Evolutionary conservation across 2,797 vertebrate genomes (phyloP).

Genomic region (Chaetodon trifasciatus): DNA sequence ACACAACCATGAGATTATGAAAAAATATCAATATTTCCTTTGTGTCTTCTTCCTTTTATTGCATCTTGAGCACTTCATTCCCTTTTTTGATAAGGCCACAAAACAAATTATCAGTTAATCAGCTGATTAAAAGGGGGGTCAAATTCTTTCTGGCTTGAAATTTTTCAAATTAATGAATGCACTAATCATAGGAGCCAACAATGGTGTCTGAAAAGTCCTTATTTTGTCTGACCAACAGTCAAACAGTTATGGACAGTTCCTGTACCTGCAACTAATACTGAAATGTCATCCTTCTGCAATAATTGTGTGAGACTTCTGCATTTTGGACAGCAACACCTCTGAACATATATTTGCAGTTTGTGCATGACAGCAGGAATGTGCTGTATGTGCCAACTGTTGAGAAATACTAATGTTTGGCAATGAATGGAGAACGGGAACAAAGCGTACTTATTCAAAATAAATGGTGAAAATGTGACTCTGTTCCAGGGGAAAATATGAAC

Average conservation of each 20-base stretch:
- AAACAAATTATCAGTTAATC: background rate
- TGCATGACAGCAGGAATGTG: conserved; percentile 19
- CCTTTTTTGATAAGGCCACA: background rate
- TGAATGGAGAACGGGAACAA: conserved; percentile 1
- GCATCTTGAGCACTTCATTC: background rate
- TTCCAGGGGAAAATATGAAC: conserved; percentile 24
- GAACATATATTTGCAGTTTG: conserved; percentile 5
- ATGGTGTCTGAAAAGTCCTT: too few species aligned
- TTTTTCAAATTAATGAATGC: too few species aligned
- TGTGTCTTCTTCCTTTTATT: conserved; percentile 3
- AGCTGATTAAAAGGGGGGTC: background rate
- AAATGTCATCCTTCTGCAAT: background rate
- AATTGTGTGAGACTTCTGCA: background rate
- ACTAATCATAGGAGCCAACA: too few species aligned
- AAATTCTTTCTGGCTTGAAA: too few species aligned
- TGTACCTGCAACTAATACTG: background rate
- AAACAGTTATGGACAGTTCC: background rate
- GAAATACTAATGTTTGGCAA: conserved; percentile 42
- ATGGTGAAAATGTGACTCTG: background rate
- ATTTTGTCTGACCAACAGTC: too few species aligned
- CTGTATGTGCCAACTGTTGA: conserved; percentile 26
- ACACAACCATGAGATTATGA: conserved; percentile 5
- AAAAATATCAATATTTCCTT: conserved; percentile 19
- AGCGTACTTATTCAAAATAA: conserved; percentile 7
- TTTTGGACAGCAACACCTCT: background rate